Percentiles rank a stretch among this genome's conserved stretches.
Evolutionary conservation across 2,113 vertebrate genomes (phyloP).

Genomic region (Penelope pileata): DNA sequence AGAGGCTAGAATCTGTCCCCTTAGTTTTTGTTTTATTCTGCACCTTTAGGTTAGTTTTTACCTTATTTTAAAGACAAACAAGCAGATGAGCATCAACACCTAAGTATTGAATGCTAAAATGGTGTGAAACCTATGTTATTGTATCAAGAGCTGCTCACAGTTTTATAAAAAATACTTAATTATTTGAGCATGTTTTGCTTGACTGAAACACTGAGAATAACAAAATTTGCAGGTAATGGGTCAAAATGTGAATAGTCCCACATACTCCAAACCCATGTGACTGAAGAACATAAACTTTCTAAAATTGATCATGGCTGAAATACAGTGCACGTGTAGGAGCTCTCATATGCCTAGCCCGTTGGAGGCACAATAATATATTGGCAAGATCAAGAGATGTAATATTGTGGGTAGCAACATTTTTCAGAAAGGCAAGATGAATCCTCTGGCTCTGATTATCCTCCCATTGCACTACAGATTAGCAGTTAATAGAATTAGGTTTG

Average conservation of each 20-base stretch:
- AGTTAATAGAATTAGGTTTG: constrained; percentile 40
- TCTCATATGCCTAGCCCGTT: not conserved
- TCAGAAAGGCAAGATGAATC: not conserved
- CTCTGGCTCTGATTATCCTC: constrained; percentile 16
- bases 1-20: not conserved
- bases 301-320: not conserved
- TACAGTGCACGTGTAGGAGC: not conserved
- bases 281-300: not conserved
- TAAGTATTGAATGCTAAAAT: not conserved
- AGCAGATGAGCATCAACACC: not conserved
- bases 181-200: not conserved
- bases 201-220: not conserved
- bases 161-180: not conserved
- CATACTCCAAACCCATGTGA: not conserved
- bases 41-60: not conserved
- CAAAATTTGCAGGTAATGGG: not conserved
- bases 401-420: not conserved
- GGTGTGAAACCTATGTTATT: not conserved
- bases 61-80: not conserved
- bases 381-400: not conserved
- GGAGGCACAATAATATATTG: not conserved
- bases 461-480: constrained; percentile 3
- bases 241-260: not conserved
- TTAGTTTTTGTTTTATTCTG: not conserved
- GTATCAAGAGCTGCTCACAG: not conserved